A percentile compares a stretch with the other conserved stretches of the same genome.
phyloP scores from a whole-genome alignment of 2,113 vertebrate genomes.

The Periophthalmodon schlosseri region DNA sequence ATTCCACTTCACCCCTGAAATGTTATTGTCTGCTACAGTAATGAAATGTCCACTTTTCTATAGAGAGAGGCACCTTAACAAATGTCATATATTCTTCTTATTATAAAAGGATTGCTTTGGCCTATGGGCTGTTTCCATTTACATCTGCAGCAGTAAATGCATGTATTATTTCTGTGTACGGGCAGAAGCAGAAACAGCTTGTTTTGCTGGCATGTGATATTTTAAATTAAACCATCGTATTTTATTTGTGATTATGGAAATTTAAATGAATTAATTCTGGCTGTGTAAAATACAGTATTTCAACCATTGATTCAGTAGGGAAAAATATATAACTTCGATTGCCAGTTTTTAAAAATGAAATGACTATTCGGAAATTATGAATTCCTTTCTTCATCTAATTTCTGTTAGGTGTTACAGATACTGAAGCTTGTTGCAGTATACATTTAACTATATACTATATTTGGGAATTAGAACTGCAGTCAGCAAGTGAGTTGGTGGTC shows the following conservation, averaged over 20 bases:
- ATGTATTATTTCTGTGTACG: neutral
- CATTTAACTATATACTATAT: neutral
- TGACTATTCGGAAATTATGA: too few relatives aligned
- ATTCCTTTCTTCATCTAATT: too few relatives aligned
- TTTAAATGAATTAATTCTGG: neutral
- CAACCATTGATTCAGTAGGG: neutral
- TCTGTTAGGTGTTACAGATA: too few relatives aligned
- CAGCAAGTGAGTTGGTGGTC: too few relatives aligned
- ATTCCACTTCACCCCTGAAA: conserved; percentile 46
- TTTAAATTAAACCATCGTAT: neutral
- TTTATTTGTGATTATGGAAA: neutral
- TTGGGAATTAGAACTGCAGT: too few relatives aligned
- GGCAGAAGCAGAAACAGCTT: neutral
- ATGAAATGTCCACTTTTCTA: conserved; percentile 51
- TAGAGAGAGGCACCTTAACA: conserved; percentile 18
- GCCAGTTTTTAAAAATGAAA: neutral
- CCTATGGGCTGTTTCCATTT: conserved; percentile 26
- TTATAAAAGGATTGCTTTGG: conserved; percentile 30
- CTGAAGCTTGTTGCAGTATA: too few relatives aligned
- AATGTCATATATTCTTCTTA: conserved; percentile 36
- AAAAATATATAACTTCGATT: neutral
- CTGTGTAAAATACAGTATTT: neutral
- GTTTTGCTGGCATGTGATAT: neutral
- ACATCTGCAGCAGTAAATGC: conserved; percentile 4
- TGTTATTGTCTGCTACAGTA: conserved; percentile 47